A percentile compares a stretch with the other conserved stretches of the same genome.
These are phyloP conservation scores for Dallia pectoralis DNA, from an alignment of 2,797 vertebrate species.

Conservation along the genomic window DNA sequence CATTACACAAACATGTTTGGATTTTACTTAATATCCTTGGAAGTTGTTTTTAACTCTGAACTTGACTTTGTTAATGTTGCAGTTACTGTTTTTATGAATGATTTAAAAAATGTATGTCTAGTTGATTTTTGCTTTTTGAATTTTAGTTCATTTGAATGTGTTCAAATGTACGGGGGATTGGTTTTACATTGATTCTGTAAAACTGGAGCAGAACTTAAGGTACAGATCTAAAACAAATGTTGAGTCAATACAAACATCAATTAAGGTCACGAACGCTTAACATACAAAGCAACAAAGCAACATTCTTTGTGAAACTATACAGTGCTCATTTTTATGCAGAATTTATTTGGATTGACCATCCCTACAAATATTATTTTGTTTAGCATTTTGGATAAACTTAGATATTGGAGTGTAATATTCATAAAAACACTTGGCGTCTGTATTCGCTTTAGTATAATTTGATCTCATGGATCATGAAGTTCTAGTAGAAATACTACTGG, in stretches of 20 bases:
- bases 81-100: background rate
- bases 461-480: background rate
- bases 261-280: background rate
- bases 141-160: background rate
- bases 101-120: background rate
- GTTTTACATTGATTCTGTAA: too few relatives aligned
- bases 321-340: background rate
- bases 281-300: background rate
- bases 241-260: background rate
- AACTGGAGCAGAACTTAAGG: background rate
- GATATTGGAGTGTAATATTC: background rate
- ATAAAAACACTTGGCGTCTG: background rate
- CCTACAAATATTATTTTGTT: background rate
- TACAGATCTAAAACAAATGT: background rate
- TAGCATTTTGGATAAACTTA: background rate
- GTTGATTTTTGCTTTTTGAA: background rate
- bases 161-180: background rate
- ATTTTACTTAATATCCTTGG: conserved; percentile 16
- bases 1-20: conserved; percentile 22
- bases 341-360: too few relatives aligned
- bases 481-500: background rate
- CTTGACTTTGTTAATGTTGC: conserved; percentile 19
- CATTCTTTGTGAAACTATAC: background rate
- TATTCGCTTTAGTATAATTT: background rate
- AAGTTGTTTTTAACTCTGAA: background rate